Evolutionary conservation across 2,797 vertebrate species (phyloP), one percentile per base, ranked within the genome.

Genomic region (Chelon auratus): DNA sequence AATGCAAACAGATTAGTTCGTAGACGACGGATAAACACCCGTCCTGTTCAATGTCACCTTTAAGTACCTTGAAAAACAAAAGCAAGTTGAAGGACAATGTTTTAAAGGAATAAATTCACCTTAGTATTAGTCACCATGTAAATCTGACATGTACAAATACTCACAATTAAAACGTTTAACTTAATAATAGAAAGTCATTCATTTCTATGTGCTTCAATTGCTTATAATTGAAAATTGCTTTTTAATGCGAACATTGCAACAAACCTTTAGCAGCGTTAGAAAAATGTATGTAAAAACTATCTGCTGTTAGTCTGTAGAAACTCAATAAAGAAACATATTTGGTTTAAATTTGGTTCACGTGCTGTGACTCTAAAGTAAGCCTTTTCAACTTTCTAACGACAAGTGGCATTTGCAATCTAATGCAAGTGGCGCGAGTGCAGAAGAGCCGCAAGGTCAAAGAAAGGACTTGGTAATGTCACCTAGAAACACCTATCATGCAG

Each of bases 1-100:
- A 94, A 95, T 93, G 91, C 92, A 93, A 94, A 94, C 88, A 94
- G 93, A 95, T 94, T 93, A 94, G 92, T 90, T 91, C 87, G 87
- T 75, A 85, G 92, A 91, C 91, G 91, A 94, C 80, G 89, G 91
- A 93, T 93, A 94, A 93, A 94, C 91, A 93, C 78, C 84, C 88
- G 77, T 87, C 80, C 81, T 77, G 84, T 88, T 94, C 94, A 95
- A 95, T 94, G 93, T 95, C 93, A 94, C 93, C 92, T 93, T 93
- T 90, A 93, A 92, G 82, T 92, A 89, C 85, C 84, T 90, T 91
- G 85, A 89, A 89, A 91, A 93, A 92, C 91, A 94, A 91, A 90
- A 90, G 68, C 81, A 78, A 74, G 75, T 72, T 86, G 52, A 84
- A 86, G 75, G 87, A 90, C 62, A 52, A n/a, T 20, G 17, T 77